Evolutionary conservation across 1,140 invertebrate species (phyloP).

Genomic region (Pentalonia nigronervosa): DNA sequence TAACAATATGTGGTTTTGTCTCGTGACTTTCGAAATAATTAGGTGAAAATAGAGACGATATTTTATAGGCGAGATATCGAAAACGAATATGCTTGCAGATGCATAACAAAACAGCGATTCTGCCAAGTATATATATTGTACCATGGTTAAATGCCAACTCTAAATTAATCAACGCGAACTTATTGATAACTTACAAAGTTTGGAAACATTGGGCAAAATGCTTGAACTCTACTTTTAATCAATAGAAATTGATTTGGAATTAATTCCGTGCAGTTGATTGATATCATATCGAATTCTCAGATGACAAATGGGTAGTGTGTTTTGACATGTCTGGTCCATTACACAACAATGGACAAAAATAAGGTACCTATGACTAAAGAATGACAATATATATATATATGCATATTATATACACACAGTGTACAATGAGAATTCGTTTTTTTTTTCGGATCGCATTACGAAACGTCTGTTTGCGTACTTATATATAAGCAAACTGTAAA

Average conservation of each 20-base stretch:
- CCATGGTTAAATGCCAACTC: conserved; percentile 14
- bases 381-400: background rate
- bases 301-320: background rate
- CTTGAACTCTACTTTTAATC: conserved; percentile 28
- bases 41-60: background rate
- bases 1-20: background rate
- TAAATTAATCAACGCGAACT: background rate
- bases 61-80: background rate
- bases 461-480: background rate
- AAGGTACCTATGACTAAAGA: background rate
- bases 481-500: background rate
- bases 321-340: conserved; percentile 9
- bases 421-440: background rate
- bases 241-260: background rate
- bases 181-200: background rate
- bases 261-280: background rate
- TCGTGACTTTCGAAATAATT: background rate
- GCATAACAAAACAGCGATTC: background rate
- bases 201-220: conserved; percentile 2
- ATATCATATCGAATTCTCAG: background rate
- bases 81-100: background rate
- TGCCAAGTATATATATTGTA: background rate
- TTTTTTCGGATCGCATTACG: background rate
- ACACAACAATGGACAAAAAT: background rate
- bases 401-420: background rate